These are phyloP conservation scores for Lepidostoma basale DNA, from an alignment of 1,140 invertebrate species.

Conservation along the genomic window DNA sequence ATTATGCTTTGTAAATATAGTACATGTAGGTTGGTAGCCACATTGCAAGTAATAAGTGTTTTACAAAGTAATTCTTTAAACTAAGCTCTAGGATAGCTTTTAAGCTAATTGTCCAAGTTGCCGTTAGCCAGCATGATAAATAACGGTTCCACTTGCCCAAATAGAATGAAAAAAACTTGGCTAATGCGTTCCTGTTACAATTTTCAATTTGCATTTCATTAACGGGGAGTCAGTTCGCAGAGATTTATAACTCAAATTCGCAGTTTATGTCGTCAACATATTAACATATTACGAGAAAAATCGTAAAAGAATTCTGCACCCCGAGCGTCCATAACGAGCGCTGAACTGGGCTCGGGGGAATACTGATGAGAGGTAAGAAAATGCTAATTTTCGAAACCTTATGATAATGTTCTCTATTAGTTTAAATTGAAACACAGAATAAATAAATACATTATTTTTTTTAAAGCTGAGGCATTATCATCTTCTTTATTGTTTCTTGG, in stretches of 20 bases:
- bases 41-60: too few species aligned
- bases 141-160: constrained; percentile 9
- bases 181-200: constrained; percentile 28
- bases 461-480: too few species aligned
- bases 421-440: too few species aligned
- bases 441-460: too few species aligned
- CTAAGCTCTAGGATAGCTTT: constrained; percentile 28
- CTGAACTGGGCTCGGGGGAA: background rate
- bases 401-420: too few species aligned
- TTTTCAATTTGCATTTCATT: constrained; percentile 42
- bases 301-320: background rate
- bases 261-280: constrained; percentile 18
- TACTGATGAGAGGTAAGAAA: too few species aligned
- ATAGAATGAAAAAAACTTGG: background rate
- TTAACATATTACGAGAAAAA: constrained; percentile 7
- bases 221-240: background rate
- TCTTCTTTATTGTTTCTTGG: too few species aligned
- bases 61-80: background rate
- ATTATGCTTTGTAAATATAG: too few species aligned
- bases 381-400: too few species aligned
- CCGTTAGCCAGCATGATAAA: constrained; percentile 36
- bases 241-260: constrained; percentile 31
- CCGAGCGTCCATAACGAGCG: too few species aligned
- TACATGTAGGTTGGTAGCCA: too few species aligned
- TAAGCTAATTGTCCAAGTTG: constrained; percentile 44